Conservation (phyloP, 2,888 invertebrate genomes). For the Drepana falcataria region DNA sequence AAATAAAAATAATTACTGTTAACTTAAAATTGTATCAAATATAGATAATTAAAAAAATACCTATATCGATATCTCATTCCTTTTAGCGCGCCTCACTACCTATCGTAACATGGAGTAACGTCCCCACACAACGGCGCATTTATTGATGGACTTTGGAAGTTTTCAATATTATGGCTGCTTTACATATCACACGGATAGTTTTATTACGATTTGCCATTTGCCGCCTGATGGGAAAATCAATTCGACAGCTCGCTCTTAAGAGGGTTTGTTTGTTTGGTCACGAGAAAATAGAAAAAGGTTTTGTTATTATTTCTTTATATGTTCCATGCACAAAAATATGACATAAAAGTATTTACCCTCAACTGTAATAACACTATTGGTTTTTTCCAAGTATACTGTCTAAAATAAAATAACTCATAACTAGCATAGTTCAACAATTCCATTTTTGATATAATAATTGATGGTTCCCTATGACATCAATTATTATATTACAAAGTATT, state of each 20-base stretch:
- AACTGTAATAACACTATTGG: too few relatives aligned
- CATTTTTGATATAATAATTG: too few relatives aligned
- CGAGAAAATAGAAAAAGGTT: background rate
- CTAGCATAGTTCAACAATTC: too few relatives aligned
- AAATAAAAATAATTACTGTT: too few relatives aligned
- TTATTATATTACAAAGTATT: too few relatives aligned
- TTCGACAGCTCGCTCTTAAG: conserved; percentile 38
- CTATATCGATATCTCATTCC: conserved; percentile 18
- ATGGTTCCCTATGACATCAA: too few relatives aligned
- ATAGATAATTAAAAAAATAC: conserved; percentile 8
- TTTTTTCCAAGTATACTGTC: too few relatives aligned
- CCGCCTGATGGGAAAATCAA: conserved; percentile 69
- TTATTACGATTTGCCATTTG: conserved; percentile 79
- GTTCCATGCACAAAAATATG: too few relatives aligned
- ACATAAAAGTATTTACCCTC: too few relatives aligned
- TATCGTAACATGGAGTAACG: conserved; percentile 42
- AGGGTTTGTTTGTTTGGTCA: conserved; percentile 29
- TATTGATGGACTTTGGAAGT: conserved; percentile 78
- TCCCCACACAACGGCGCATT: conserved; percentile 69
- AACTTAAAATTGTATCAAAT: conserved; percentile 4
- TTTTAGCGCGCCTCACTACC: conserved; percentile 15
- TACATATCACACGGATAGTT: conserved; percentile 73
- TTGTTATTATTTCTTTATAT: too few relatives aligned
- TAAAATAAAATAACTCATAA: too few relatives aligned
- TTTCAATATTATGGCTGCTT: conserved; percentile 78